Conservation (phyloP, 1,140 invertebrate genomes). For the Ips nitidus region DNA sequence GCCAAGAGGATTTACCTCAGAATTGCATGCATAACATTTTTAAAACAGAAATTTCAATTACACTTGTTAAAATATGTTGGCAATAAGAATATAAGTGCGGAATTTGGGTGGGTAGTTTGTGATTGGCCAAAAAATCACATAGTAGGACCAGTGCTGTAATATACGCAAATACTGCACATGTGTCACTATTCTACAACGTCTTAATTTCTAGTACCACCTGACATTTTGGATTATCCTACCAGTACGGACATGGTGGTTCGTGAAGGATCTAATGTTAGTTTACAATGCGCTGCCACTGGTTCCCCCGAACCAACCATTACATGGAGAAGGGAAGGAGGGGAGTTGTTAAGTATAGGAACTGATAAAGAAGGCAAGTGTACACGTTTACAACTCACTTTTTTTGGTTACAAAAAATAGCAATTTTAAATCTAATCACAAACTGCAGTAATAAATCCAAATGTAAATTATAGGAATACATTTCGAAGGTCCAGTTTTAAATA, state of each 20-base stretch:
- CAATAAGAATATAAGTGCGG: not conserved
- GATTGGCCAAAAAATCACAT: too few species aligned
- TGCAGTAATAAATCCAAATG: not conserved
- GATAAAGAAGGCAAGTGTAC: constrained; percentile 55
- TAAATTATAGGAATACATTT: constrained; percentile 62
- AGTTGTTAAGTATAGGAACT: constrained; percentile 59
- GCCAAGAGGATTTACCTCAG: too few species aligned
- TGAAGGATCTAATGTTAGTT: constrained; percentile 80
- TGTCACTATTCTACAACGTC: too few species aligned
- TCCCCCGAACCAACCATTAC: constrained; percentile 82
- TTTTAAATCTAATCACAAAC: not conserved
- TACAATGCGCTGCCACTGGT: constrained; percentile 79
- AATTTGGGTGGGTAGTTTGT: too few species aligned
- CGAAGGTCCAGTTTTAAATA: constrained; percentile 75
- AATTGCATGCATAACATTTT: too few species aligned
- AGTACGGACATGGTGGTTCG: constrained; percentile 84
- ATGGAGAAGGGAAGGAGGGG: constrained; percentile 79
- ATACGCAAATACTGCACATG: too few species aligned
- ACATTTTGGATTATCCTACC: constrained; percentile 82
- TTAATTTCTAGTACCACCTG: constrained; percentile 75
- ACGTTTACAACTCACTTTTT: not conserved
- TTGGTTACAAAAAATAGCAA: not conserved
- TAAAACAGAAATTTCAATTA: too few species aligned
- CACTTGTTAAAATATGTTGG: too few species aligned
- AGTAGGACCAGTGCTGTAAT: too few species aligned